These are phyloP conservation scores for Aelia acuminata DNA, from an alignment of 2,888 invertebrate genomes.

Conservation along the genomic window DNA sequence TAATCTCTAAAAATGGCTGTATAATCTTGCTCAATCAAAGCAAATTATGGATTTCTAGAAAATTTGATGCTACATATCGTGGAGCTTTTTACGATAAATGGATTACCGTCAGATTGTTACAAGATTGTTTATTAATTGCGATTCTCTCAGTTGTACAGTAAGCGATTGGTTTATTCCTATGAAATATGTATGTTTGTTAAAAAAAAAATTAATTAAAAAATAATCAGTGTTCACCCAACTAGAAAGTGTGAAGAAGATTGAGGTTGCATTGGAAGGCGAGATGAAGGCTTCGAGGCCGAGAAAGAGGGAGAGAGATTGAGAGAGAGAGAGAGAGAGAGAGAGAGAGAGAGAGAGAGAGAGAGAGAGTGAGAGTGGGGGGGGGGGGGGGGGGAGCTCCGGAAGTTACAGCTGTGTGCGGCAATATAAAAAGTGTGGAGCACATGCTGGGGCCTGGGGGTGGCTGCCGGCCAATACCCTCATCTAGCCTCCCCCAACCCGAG, in stretches of 20 bases:
- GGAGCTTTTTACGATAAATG: too few species aligned
- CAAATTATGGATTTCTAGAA: too few species aligned
- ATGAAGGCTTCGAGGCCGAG: neutral
- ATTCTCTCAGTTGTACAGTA: too few species aligned
- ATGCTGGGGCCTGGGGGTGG: neutral
- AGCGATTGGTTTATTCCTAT: too few species aligned
- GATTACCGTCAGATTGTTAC: too few species aligned
- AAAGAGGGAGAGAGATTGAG: neutral
- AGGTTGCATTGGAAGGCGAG: neutral
- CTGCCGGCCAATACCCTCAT: neutral
- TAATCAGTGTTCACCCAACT: neutral
- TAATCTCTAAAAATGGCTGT: too few species aligned
- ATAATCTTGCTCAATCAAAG: too few species aligned
- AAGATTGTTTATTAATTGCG: too few species aligned
- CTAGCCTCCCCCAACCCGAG: neutral
- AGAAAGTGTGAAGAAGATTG: neutral
- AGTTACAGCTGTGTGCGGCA: slow-evolving; percentile 32
- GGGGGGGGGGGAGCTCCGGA: too few species aligned
- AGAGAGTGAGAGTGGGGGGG: too few species aligned
- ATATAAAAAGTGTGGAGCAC: slow-evolving; percentile 41
- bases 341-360: neutral
- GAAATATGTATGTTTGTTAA: too few species aligned
- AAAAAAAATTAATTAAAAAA: neutral
- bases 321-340: slow-evolving; percentile 12
- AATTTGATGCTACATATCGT: too few species aligned